Evolutionary conservation across 1,140 invertebrate genomes (phyloP), one percentile per base, ranked within the genome.

Genomic region (Cyclina sinensis): DNA sequence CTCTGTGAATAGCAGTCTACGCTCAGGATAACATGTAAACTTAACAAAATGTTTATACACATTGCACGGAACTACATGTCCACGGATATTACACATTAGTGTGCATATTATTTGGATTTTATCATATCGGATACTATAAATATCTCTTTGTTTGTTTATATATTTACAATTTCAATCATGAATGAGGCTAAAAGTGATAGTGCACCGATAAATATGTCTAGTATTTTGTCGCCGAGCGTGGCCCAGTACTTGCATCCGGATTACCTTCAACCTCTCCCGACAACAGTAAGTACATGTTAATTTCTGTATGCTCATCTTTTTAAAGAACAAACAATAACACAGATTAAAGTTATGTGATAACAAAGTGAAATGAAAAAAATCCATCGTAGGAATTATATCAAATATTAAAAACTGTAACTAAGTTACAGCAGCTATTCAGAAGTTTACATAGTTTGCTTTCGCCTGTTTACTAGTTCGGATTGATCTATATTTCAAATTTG

Each of bases 221-320:
- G 70, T 54, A 94, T 94, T 92, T 90, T 94, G 82, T 91, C 92
- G 3, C 92, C 94, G 37, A 92, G 89, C 78, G 91, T 92, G 21
- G 92, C 93, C 18, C 94, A 95, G 89, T 95, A 95, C 78, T 91
- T 95, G 7, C 93, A 95, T 70, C 95, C 94, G 90, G 95, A 95
- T 88, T 95, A 95, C 88, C 90, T 95, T 2, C 95, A 95, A 54
- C 95, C 95, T 37, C 88, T 95, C 27, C 95, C 95, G 30, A 95
- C 95, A n/a, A 95, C 94, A 83, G 95, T 95, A 92, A 91, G 94
- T 91, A 11, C 24, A n/a, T n/a, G n/a, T 46, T 11, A 18, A 57
- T 57, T 21, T 18, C 18, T 48, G 18, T 48, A 11, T 11, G 9
- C 46, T 48, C 46, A 11, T 48, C 18, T 48, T 48, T 48, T 48